Base-by-base conservation (phyloP, 1,140 invertebrate species). In the Brachionus rotundiformis region DNA sequence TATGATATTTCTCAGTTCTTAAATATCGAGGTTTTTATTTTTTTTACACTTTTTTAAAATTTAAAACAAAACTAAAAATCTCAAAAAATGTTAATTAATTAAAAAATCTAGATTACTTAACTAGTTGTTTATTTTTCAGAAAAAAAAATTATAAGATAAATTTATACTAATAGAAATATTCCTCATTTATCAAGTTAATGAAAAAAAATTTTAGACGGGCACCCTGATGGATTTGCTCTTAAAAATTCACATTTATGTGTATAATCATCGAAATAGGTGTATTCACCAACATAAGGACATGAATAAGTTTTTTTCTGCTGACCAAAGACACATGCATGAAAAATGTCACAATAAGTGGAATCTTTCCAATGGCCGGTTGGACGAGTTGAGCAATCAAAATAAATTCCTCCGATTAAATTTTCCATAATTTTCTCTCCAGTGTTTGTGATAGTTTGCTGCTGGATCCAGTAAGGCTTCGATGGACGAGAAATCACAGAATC, bases 311-410 rank as follows among this genome's bases (percentile, higher is more conserved):
- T 63, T 68, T 71, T 65, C 33, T 81, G 59, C n/a, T 47, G 33
- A 49, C 79, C 79, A 33, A 8, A 49, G 25, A 81, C 33, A 81
- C 79, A 81, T 27, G 79, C 79, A 49, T 81, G 79, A 71, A 81
- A 81, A 31, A 81, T 41, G 61, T 81, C 79, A 71, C 79, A 81
- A 71, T 47, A 81, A 23, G n/a, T 54, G 10, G 36, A 11, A n/a
- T 81, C 61, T 65, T 39, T 36, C 59, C 61, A 68, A 36, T 81
- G 79, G 25, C 79, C 79, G 41, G 44, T 41, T 16, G 31, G 31
- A 23, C 33, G 59, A 29, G 23, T 11, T 19, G 54, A 44, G 44
- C 79, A 81, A 41, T 81, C 79, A 29, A 81, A 81, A 27, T 13
- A 11, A 23, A 81, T 41, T 2, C 73, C 73, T 16, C 73, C 73